A percentile compares a stretch with the other conserved stretches of the same genome.
These are phyloP conservation scores for Pyxicephalus adspersus DNA, from an alignment of 2,113 vertebrate species.

Conservation along the genomic window DNA sequence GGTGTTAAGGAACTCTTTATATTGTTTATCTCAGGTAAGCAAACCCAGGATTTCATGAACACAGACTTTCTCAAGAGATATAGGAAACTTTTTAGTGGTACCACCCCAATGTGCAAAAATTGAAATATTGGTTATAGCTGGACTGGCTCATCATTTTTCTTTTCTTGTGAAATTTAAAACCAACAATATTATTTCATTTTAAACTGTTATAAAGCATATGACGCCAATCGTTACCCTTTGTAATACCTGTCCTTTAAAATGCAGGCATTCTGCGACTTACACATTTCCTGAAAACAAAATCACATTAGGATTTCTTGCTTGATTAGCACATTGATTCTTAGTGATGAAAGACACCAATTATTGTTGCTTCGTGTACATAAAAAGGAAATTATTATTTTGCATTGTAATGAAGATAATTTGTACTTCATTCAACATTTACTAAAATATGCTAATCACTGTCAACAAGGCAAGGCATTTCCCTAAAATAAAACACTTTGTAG, in stretches of 20 bases:
- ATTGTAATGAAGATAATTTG: slow-evolving; percentile 55
- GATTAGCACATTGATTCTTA: slow-evolving; percentile 61
- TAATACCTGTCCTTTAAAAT: slow-evolving; percentile 51
- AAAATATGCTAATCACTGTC: slow-evolving; percentile 40
- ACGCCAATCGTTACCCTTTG: slow-evolving; percentile 57
- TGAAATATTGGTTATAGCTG: no score
- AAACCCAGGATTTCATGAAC: no score
- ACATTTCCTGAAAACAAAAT: slow-evolving; percentile 60
- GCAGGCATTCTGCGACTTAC: slow-evolving; percentile 52
- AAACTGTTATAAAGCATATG: slow-evolving; percentile 54
- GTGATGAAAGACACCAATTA: slow-evolving; percentile 61
- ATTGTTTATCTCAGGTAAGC: no score
- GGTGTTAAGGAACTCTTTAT: no score
- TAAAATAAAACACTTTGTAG: neutral
- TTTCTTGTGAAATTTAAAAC: no score
- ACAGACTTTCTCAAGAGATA: no score
- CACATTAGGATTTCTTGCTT: slow-evolving; percentile 63
- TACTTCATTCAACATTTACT: slow-evolving; percentile 39
- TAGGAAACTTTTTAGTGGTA: no score
- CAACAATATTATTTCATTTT: neutral
- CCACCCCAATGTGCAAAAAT: no score
- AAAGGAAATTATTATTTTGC: slow-evolving; percentile 57
- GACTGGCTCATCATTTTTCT: no score
- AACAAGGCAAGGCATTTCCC: neutral
- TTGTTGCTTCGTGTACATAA: slow-evolving; percentile 61